Evolutionary conservation across 23 tunicate genomes (phyloP).

Genomic region (Botrylloides violaceus): DNA sequence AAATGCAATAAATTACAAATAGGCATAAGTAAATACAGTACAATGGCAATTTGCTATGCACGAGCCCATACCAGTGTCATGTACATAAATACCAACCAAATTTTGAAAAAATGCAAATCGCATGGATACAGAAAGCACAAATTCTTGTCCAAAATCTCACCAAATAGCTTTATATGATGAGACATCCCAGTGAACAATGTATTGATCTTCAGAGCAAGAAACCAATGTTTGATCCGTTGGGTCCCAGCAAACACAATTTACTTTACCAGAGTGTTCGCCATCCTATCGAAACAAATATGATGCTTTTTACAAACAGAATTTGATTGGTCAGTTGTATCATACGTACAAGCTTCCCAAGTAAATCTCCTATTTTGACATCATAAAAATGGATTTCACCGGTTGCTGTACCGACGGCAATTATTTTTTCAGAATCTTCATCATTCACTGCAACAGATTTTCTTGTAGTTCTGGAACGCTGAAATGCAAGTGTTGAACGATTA

Average conservation of each 20-base stretch:
- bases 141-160: too few relatives aligned
- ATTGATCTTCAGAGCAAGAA: conserved; percentile 66
- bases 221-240: conserved; percentile 24
- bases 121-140: too few relatives aligned
- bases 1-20: too few relatives aligned
- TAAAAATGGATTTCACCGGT: conserved; percentile 62
- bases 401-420: conserved; percentile 76
- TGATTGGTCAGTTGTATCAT: neutral
- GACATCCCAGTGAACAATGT: conserved; percentile 61
- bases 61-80: too few relatives aligned
- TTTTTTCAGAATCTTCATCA: neutral
- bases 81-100: too few relatives aligned
- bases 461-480: conserved; percentile 1
- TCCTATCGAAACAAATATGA: conserved; percentile 16
- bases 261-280: conserved; percentile 56
- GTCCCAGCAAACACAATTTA: conserved; percentile 65
- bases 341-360: conserved; percentile 47
- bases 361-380: conserved; percentile 42
- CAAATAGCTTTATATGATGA: conserved; percentile 32
- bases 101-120: too few relatives aligned
- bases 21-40: too few relatives aligned
- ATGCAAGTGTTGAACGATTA: neutral
- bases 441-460: neutral
- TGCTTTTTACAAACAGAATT: neutral
- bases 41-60: too few relatives aligned